Evolutionary conservation across 2,888 invertebrate genomes (phyloP), one percentile per base, ranked within the genome.

Genomic region (Gandaritis pyraliata): DNA sequence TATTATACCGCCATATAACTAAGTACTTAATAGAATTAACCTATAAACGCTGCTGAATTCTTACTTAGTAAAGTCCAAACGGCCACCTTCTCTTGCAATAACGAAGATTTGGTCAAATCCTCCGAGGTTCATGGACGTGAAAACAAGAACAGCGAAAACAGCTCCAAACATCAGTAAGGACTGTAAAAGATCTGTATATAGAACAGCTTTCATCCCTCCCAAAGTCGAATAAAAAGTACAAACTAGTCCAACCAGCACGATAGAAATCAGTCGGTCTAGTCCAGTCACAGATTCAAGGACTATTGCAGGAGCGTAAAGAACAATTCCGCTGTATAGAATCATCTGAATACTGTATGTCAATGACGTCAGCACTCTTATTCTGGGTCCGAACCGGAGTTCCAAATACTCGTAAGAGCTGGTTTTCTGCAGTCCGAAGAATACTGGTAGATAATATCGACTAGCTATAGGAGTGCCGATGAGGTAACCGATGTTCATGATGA

Each of bases 391-490:
- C 67, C 99, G 93, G 73, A 94, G 91, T 82, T 98, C 97, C 77
- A 99, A 93, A 84, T 99, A 99, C 95, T 98, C 97, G 81, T 97
- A 98, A 56, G 97, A 96, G 82, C 97, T 97, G n/a, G 96, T 95
- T 65, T 95, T 95, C 82, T 96, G 95, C 7, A 97, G 90, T 66
- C 95, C 95, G 81, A 96, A 97, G 84, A 98, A 97, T 39, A 98
- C 97, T 39, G 98, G 97, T 61, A 98, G 90, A 83, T 96, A 97
- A 43, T 96, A 83, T 77, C 95, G 94, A 18, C 96, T 95, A 4
- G 95, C 95, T 51, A 97, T 93, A 0, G 97, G 96, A 2, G 97
- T 97, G 8, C 95, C 95, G 13, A 97, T 72, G 23, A 85, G 93
- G 73, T 97, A 96, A 0, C 96, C 94, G 48, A 97, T 69, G 80